Base-by-base conservation (phyloP, 2,113 vertebrate species). In the Dicerorhinus sumatrensis region DNA sequence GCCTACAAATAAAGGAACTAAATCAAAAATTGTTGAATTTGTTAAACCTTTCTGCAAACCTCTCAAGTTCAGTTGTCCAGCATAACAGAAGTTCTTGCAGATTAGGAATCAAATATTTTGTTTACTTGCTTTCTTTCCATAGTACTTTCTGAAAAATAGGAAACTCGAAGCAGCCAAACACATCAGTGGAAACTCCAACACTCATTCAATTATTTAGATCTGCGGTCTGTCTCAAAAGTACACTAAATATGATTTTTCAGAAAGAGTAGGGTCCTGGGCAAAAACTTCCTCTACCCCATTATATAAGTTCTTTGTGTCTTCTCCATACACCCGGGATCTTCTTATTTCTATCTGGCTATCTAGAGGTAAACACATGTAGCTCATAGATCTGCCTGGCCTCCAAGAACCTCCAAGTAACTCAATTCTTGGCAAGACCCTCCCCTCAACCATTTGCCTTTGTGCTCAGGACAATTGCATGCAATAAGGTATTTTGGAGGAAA, bases 81-180 rank as follows among this genome's bases (percentile, higher is more conserved):
- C 56, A 51, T 33, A 56, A 46, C 72, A 81, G 31, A 83, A 80
- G 39, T 60, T 67, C 77, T 92, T 51, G 31, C 60, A 80, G 62
- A 63, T 29, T 13, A 70, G 25, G 8, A 86, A 25, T 56, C 58
- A 75, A 86, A 65, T n/a, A 54, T 84, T 89, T 79, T 75, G 39
- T 80, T 89, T 48, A 82, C 36, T 81, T 77, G 21, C 48, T 89
- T 79, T 94, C 75, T 80, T 97, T 91, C 85, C 56, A 39, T 6
- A 5, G 13, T 48, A 29, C 11, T 79, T 88, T 95, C 83, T 90
- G 36, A 94, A 96, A 13, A n/a, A 90, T 18, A 54, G 69, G 84
- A 80, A 94, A 84, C 20, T 39, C 63, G 36, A 51, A 90, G 82
- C 8, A 92, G 29, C 36, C 69, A 77, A 89, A 85, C n/a, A n/a